A percentile compares a stretch with the other conserved stretches of the same genome.
These are phyloP conservation scores for Cromileptes altivelis DNA, from an alignment of 2,113 vertebrate species.

Conservation along the genomic window DNA sequence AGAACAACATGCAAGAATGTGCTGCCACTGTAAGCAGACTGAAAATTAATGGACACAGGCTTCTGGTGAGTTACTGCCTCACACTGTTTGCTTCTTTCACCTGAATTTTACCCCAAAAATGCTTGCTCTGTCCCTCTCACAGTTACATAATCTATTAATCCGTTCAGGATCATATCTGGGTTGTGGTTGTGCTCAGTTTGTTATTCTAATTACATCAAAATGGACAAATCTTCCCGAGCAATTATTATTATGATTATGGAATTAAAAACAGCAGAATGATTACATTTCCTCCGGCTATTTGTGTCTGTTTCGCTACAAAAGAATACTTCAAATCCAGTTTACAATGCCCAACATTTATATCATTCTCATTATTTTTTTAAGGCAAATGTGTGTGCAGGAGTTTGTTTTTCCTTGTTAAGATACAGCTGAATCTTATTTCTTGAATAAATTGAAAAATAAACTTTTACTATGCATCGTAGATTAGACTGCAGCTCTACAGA, in stretches of 20 bases:
- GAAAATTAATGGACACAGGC: slow-evolving; percentile 81
- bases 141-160: slow-evolving; percentile 21
- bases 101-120: slow-evolving; percentile 3
- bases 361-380: neutral
- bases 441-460: neutral
- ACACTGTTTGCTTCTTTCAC: neutral
- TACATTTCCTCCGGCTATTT: slow-evolving; percentile 27
- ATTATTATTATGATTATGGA: slow-evolving; percentile 25
- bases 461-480: neutral
- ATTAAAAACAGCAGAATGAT: slow-evolving; percentile 34
- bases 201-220: slow-evolving; percentile 47
- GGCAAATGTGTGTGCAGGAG: neutral
- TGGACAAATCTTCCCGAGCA: slow-evolving; percentile 43
- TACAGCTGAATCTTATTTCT: neutral
- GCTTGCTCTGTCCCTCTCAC: neutral
- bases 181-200: slow-evolving; percentile 29
- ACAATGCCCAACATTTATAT: neutral
- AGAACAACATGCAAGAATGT: slow-evolving; percentile 88
- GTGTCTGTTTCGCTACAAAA: neutral
- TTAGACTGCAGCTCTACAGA: neutral
- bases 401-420: neutral
- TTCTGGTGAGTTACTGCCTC: slow-evolving; percentile 84
- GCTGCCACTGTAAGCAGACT: slow-evolving; percentile 76
- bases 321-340: neutral
- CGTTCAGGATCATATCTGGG: slow-evolving; percentile 12